Conservation (phyloP, 2,113 vertebrate genomes). For the Bufo gargarizans region DNA sequence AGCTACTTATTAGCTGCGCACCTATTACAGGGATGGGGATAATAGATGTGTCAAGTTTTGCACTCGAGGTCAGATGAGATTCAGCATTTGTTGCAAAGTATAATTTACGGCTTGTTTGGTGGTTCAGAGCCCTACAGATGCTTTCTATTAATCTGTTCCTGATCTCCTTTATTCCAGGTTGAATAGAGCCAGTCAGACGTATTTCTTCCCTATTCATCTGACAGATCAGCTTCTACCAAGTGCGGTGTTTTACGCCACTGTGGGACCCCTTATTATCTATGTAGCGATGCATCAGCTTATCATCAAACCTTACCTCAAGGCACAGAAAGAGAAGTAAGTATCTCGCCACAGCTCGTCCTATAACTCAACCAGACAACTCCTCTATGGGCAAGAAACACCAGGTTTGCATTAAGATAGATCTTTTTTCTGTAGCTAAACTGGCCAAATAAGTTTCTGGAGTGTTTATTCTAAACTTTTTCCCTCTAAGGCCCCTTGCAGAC, state of each 20-base stretch:
- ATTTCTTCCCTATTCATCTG: constrained; percentile 95
- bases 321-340: constrained; percentile 94
- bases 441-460: background rate
- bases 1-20: background rate
- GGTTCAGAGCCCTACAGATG: constrained; percentile 15
- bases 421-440: background rate
- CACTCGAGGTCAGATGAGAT: constrained; percentile 22
- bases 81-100: constrained; percentile 20
- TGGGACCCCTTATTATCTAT: constrained; percentile 91
- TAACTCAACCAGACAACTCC: constrained; percentile 32
- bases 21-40: constrained; percentile 17
- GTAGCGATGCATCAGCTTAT: constrained; percentile 89
- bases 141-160: constrained; percentile 53
- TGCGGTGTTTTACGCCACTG: constrained; percentile 94
- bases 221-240: constrained; percentile 98
- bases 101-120: constrained; percentile 52
- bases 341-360: background rate
- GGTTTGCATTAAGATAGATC: background rate
- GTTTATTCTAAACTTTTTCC: background rate
- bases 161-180: constrained; percentile 73
- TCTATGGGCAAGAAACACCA: background rate
- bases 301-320: constrained; percentile 91
- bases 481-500: no score
- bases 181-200: constrained; percentile 97
- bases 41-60: constrained; percentile 16